Evolutionary conservation across 1,140 invertebrate species (phyloP), one percentile per base, ranked within the genome.

Genomic region (Hesperophylax magnus): DNA sequence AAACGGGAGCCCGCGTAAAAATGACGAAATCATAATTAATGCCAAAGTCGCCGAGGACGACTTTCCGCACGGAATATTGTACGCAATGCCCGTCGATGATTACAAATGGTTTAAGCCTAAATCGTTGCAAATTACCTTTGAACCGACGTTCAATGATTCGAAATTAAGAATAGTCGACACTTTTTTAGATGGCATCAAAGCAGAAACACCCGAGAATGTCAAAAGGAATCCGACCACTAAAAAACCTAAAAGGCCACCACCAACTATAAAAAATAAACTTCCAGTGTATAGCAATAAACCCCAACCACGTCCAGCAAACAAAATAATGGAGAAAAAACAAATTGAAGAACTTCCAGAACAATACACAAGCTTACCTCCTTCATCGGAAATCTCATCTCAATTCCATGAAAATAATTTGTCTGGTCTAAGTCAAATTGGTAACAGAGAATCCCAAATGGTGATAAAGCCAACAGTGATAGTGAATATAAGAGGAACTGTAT

Each of bases 391-490:
- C 14, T 34, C 34, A 9, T 53, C 79, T 53, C 87, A 86, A 6
- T 4, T 71, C 7, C 81, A 87, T n/a, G 85, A 83, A 14, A 90
- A 89, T 67, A 86, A 84, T 67, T 87, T 90, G 85, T 80, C 85
- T 34, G 89, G 88, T 14, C 86, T 87, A 76, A 90, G 89, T 82
- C 88, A 90, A 81, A 89, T 90, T 6, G 89, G 89, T 2, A 86
- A 90, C 78, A 86, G 89, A 20, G 88, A 90, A 84, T 87, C 87
- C 14, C 88, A 90, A 85, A 89, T 88, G 24, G 88, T 90, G 0
- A 86, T 90, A 0, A 90, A 89, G 79, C 89, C 89, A 0, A 90
- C 88, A 0, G 88, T 90, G 2, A 89, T 90, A 18, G 88, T 90
- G 0, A 90, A 90, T 74, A 86, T 90, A 61, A 84, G 89, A 69